Percentiles rank a stretch among this genome's conserved stretches.
These are phyloP conservation scores for Agrotis ipsilon DNA, from an alignment of 2,888 invertebrate genomes.

Conservation along the genomic window DNA sequence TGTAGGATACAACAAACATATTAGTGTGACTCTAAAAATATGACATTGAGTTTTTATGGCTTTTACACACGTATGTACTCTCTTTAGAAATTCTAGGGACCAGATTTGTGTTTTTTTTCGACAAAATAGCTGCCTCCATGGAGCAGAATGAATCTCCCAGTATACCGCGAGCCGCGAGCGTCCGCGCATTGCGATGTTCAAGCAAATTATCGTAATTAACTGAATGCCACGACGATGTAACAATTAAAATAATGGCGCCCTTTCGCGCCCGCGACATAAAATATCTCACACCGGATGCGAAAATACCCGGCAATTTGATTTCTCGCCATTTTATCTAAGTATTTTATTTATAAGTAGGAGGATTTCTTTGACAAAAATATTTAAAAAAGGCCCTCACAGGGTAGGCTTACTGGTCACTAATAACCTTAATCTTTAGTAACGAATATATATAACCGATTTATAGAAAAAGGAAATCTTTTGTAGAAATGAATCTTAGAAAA, in stretches of 20 bases:
- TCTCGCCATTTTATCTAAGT: neutral
- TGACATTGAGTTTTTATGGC: too few relatives aligned
- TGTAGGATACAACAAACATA: too few relatives aligned
- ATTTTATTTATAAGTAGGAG: neutral
- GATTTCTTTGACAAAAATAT: neutral
- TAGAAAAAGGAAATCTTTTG: neutral
- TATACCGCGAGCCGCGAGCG: neutral
- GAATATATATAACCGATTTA: neutral
- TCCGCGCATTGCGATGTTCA: neutral
- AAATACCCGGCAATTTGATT: neutral
- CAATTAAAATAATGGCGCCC: conserved; percentile 23
- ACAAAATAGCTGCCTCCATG: neutral
- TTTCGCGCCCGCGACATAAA: neutral
- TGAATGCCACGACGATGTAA: conserved; percentile 16
- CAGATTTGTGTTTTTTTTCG: neutral
- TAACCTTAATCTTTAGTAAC: neutral
- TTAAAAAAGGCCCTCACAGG: too few relatives aligned
- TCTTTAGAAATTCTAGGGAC: neutral
- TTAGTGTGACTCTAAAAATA: neutral
- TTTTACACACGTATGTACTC: neutral
- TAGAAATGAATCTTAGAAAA: neutral
- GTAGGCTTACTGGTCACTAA: neutral
- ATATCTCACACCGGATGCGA: conserved; percentile 12
- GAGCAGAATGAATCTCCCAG: neutral
- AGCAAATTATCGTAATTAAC: conserved; percentile 10